Evolutionary conservation across 2,797 vertebrate genomes (phyloP).

Genomic region (Anomalospiza imberbis): DNA sequence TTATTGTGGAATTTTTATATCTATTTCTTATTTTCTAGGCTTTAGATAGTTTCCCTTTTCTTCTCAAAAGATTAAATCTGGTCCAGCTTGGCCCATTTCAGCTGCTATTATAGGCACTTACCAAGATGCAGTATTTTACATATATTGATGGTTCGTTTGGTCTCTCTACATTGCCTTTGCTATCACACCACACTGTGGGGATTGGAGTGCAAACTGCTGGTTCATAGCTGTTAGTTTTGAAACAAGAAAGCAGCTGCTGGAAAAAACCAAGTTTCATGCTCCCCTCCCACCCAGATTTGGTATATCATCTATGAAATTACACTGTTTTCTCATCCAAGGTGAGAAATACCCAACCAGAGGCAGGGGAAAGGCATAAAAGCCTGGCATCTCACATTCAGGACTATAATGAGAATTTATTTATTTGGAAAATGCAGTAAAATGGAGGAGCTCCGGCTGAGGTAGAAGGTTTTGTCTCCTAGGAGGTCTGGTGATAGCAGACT

Average conservation of each 20-base stretch:
- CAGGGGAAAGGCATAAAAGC: accelerated
- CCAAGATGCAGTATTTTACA: not conserved
- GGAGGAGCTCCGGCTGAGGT: not conserved
- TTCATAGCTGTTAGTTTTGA: not conserved
- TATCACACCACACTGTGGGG: not conserved
- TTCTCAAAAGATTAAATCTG: not conserved
- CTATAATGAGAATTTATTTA: not conserved
- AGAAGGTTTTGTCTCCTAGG: not conserved
- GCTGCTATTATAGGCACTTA: not conserved
- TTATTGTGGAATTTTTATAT: not conserved
- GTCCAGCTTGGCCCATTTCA: not conserved
- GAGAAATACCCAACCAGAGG: not conserved
- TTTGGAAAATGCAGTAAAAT: not conserved
- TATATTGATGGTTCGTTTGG: not conserved
- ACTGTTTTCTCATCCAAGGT: not conserved
- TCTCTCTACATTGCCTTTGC: not conserved
- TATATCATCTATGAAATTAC: not conserved
- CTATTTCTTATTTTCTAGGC: not conserved
- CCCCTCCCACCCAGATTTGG: not conserved
- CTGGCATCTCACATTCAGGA: not conserved
- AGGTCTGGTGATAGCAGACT: not conserved
- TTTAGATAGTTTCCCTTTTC: not conserved
- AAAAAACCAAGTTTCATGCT: not conserved
- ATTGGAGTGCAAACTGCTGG: not conserved
- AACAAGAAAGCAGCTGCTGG: not conserved